Base-by-base conservation (phyloP, 2,797 vertebrate genomes). In the Acomys russatus region DNA sequence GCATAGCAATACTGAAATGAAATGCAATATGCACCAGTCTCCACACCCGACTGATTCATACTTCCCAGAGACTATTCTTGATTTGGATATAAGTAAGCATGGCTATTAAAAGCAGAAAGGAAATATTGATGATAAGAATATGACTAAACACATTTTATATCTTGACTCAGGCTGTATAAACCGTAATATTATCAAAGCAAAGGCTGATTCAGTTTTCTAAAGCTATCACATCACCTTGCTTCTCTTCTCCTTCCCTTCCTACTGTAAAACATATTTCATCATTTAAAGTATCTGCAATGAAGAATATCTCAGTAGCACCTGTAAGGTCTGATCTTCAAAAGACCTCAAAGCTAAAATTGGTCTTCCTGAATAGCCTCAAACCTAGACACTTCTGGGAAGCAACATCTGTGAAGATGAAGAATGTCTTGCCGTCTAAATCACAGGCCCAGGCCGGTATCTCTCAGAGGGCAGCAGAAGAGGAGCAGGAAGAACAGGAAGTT, bases 321-420 rank as follows among this genome's bases (percentile, higher is more conserved):
- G 91, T 89, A 91, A 96, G 91, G 79, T 92, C 91, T 17, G 12
- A 38, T 44, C 76, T 76, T 28, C 68, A 82, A 20, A 96, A 96
- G 94, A 97, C 66, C 59, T 68, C 38, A 44, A 96, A 96, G 83
- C 76, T 97, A 97, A 96, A 98, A 97, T 95, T 56, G 96, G 89
- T 91, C 28, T 23, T 93, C 28, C 30, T 82, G 89, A 22, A 64
- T 94, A 92, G 96, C 92, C 97, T 77, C 91, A 96, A 92, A 94
- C 33, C 25, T 74, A 78, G 76, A 25, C 51, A 71, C 33, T 71
- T 78, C 96, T 30, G 17, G 82, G 85, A 79, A 93, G 94, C 63
- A 95, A 91, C 92, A 54, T 88, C 94, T 70, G 68, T 64, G 28
- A 59, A 97, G 89, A 92, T 91, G 92, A 97, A 94, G 61, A 97